Evolutionary conservation across 2,888 invertebrate species (phyloP), one percentile per base, ranked within the genome.

Genomic region (Phymatocera aterrima): DNA sequence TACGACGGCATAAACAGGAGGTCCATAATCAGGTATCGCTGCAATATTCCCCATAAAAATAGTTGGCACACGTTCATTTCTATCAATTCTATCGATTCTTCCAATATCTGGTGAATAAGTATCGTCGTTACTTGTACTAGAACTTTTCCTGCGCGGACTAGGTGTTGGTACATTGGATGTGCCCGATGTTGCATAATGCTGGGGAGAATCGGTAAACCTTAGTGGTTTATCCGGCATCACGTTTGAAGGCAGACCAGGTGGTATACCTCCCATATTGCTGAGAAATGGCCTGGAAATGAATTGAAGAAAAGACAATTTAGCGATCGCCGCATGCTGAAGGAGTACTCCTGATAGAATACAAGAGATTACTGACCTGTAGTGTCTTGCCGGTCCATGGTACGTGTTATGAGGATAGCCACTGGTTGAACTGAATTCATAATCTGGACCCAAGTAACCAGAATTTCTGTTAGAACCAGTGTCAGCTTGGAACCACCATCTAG

Each of bases 341-440:
- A 31, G 1, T 12, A 1, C 24, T 15, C 15, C n/a, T 21, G 18
- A 65, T 65, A n/a, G 12, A 43, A 70, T 80, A 8, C 46, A 57
- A 10, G 46, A 8, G 5, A 57, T 28, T 70, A 28, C 48, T 40
- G 8, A 90, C 90, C 96, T 93, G 85, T 94, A 93, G 87, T 96
- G 96, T 81, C 95, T 92, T 5, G 95, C 93, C 61, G 96, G 96
- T 0, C 97, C 98, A 91, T 97, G 98, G 91, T 97, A 98, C 1
- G 97, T 97, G 91, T 97, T 96, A 90, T 97, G 97, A 54, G 94
- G 94, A 89, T 94, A 95, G 0, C 93, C 94, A 77, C 92, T 91
- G 60, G 92, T 92, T 31, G 92, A 91, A 31, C 92, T 92, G 84
- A 93, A 93, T 84, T 94, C 93, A 83, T 93, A 93, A 79, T 93